Percentiles rank a stretch among this genome's conserved stretches.
Evolutionary conservation across 2,113 vertebrate genomes (phyloP).

Genomic region (Climacteris rufus): DNA sequence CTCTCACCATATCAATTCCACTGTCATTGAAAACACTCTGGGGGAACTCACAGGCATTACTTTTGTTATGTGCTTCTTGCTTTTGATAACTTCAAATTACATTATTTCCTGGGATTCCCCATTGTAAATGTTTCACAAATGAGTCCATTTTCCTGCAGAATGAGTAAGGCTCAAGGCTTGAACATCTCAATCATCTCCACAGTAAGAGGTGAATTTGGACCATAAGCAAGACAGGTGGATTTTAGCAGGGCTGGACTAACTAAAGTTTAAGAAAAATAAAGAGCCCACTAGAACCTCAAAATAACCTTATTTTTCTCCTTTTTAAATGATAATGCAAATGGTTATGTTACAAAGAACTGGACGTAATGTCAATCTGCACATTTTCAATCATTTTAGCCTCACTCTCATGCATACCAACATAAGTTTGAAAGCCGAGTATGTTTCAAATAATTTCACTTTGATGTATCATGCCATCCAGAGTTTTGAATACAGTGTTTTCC

Average conservation of each 20-base stretch:
- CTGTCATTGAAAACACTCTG: not conserved
- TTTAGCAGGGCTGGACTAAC: not conserved
- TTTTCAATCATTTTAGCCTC: not conserved
- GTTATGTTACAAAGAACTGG: not conserved
- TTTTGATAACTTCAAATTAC: not conserved
- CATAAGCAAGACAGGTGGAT: not conserved
- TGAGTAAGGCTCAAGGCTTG: not conserved
- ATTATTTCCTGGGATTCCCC: not conserved
- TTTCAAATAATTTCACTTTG: not conserved
- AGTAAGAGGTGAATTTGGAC: not conserved
- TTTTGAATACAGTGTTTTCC: not conserved
- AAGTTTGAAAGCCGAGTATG: not conserved
- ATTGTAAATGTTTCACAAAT: not conserved
- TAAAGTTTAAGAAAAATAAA: not conserved
- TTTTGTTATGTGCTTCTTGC: not conserved
- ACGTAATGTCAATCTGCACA: not conserved
- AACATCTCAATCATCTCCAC: accelerated
- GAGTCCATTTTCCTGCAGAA: not conserved
- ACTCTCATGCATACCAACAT: not conserved
- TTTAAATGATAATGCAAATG: not conserved
- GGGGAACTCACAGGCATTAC: accelerated
- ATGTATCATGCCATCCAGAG: not conserved
- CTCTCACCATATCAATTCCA: not conserved
- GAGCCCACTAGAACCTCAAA: not conserved
- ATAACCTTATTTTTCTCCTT: not conserved